Base-by-base conservation (phyloP, 1,140 invertebrate species). In the Drosophila hydei region DNA sequence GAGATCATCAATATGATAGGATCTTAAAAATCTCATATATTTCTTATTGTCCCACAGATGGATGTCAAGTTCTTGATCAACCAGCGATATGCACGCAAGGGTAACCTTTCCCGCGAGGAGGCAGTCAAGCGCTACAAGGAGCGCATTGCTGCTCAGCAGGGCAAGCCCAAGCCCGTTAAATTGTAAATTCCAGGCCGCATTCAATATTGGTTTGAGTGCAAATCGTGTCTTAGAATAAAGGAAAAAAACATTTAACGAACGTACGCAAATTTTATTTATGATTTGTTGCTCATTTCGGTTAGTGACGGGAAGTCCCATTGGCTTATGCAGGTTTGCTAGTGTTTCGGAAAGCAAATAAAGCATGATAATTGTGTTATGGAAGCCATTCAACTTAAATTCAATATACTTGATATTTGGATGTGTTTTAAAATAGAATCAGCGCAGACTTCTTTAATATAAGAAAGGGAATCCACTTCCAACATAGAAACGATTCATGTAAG, bases 1-100 rank as follows among this genome's bases (percentile, higher is more conserved):
- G 21, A 52, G 36, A 55, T 23, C 7, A 30, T 19, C 19, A 11
- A 1, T 2, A 8, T 30, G 0, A n/a, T 0, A 12, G 3, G 50
- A 54, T 14, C 1, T 1, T 7, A 52, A 18, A 16, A 11, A 43
- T 56, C 7, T 45, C 40, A 50, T 8, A 38, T 40, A 50, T 23
- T 19, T 7, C 94, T 93, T 45, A 7, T 65, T 48, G 38, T 9
- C 14, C 11, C 6, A 1, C 91, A 98, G 97, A 97, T 99, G 94
- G 97, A 99, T 92, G 94, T 97, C 33, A 99, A 99, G 92, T 99
- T 98, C 92, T 93, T 99, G 90, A 96, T 95, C 75, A 99, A 99
- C 91, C 95, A 98, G 90, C 95, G 96, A 88, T 99, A 98, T 92
- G 96, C 97, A 52, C 97, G 97, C 90, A 98, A 98, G 92, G 96